These are phyloP conservation scores for Cetoscarus ocellatus DNA, from an alignment of 2,797 vertebrate genomes.

Conservation along the genomic window DNA sequence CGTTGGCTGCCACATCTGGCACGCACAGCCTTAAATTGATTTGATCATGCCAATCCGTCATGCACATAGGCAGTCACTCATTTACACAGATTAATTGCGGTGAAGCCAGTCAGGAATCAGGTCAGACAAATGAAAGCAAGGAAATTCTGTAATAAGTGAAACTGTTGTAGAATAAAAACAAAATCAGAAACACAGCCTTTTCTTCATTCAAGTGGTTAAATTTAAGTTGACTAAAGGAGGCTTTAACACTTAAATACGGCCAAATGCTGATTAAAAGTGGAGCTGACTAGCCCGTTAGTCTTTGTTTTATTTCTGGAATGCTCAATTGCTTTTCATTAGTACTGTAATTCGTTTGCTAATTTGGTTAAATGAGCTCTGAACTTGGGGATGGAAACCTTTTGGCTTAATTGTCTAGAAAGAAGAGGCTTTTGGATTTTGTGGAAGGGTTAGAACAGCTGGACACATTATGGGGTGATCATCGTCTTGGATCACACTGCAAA, in stretches of 20 bases:
- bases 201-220: conserved; percentile 11
- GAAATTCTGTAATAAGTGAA: no score
- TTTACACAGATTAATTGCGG: conserved; percentile 24
- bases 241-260: conserved; percentile 60
- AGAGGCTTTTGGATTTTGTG: conserved; percentile 32
- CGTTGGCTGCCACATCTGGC: conserved; percentile 47
- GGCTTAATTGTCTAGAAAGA: conserved; percentile 49
- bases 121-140: conserved; percentile 10
- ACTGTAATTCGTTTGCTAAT: conserved; percentile 67
- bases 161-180: no score
- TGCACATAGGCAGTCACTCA: conserved; percentile 17
- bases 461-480: neutral
- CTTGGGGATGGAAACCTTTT: conserved; percentile 54
- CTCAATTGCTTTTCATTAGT: conserved; percentile 76
- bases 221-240: conserved; percentile 50
- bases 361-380: conserved; percentile 62
- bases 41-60: conserved; percentile 35
- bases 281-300: conserved; percentile 64
- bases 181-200: conserved; percentile 5
- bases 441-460: conserved; percentile 17
- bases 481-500: conserved; percentile 6
- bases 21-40: conserved; percentile 26
- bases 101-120: conserved; percentile 24
- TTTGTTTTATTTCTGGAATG: conserved; percentile 71
- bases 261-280: conserved; percentile 53